Percentiles rank a stretch among this genome's conserved stretches.
phyloP scores from a whole-genome alignment of 1,140 invertebrate species.

The Lethocerus indicus region DNA sequence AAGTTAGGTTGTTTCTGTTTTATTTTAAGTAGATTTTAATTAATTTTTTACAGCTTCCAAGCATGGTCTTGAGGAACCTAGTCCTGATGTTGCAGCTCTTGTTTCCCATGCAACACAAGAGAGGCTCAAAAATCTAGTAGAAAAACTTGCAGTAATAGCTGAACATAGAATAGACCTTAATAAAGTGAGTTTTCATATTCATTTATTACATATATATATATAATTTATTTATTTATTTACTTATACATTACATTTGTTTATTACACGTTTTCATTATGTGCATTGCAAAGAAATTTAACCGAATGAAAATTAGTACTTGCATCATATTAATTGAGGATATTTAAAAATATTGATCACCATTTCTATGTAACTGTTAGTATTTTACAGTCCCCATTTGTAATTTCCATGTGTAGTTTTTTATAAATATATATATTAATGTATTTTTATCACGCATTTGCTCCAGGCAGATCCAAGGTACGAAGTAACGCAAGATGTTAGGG shows the following conservation, averaged over 20 bases:
- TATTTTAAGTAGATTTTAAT: not conserved
- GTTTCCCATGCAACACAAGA: conserved; percentile 94
- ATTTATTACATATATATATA: not conserved
- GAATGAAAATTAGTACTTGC: too few species aligned
- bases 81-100: conserved; percentile 71
- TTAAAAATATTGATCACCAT: too few species aligned
- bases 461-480: conserved; percentile 78
- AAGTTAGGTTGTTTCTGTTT: too few species aligned
- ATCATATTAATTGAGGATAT: too few species aligned
- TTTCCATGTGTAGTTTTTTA: too few species aligned
- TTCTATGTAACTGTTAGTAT: too few species aligned
- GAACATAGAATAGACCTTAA: conserved; percentile 86
- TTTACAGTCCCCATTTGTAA: too few species aligned
- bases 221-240: not conserved
- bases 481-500: conserved; percentile 76
- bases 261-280: not conserved
- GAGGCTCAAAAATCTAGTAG: conserved; percentile 75
- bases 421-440: not conserved
- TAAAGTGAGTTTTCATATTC: conserved; percentile 49
- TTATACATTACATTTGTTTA: not conserved
- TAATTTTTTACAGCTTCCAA: conserved; percentile 34
- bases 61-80: conserved; percentile 74
- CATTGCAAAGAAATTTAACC: too few species aligned
- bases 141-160: conserved; percentile 84
- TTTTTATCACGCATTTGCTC: conserved; percentile 11